Evolutionary conservation across 2,797 vertebrate species (phyloP).

Genomic region (Sebastes hubbsi): DNA sequence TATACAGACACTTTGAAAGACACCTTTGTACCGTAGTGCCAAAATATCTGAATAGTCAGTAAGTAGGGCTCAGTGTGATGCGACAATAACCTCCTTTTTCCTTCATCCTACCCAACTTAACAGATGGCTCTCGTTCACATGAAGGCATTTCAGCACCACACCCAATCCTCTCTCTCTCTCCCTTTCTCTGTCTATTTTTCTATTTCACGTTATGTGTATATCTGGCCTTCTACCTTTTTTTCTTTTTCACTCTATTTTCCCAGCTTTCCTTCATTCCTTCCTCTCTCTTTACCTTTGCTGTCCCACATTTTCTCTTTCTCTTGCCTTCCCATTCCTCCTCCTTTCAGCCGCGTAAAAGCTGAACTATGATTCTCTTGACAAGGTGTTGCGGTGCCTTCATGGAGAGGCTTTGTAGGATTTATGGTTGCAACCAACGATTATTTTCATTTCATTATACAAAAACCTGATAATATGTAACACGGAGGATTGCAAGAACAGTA

Average conservation of each 20-base stretch:
- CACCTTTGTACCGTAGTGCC: neutral
- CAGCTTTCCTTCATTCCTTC: neutral
- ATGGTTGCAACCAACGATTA: too few relatives aligned
- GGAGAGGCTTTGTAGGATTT: neutral
- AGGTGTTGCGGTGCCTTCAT: neutral
- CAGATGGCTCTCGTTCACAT: slow-evolving; percentile 65
- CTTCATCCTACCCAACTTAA: slow-evolving; percentile 36
- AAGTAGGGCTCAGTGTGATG: slow-evolving; percentile 25
- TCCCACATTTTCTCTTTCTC: neutral
- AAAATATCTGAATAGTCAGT: slow-evolving; percentile 2
- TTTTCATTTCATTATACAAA: neutral
- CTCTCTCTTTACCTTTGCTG: neutral
- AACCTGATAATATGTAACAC: neutral
- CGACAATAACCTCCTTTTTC: slow-evolving; percentile 21
- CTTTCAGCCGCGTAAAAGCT: neutral
- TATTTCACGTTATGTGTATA: neutral
- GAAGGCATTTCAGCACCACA: slow-evolving; percentile 60
- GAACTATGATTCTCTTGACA: neutral
- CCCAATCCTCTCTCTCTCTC: slow-evolving; percentile 23
- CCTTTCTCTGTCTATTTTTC: neutral
- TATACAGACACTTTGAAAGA: neutral
- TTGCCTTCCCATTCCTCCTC: neutral
- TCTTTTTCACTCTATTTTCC: neutral
- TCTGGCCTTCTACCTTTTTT: neutral
- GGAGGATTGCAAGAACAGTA: neutral